phyloP scores from a whole-genome alignment of 2,888 invertebrate species.

The Cerceris ruficornis region DNA sequence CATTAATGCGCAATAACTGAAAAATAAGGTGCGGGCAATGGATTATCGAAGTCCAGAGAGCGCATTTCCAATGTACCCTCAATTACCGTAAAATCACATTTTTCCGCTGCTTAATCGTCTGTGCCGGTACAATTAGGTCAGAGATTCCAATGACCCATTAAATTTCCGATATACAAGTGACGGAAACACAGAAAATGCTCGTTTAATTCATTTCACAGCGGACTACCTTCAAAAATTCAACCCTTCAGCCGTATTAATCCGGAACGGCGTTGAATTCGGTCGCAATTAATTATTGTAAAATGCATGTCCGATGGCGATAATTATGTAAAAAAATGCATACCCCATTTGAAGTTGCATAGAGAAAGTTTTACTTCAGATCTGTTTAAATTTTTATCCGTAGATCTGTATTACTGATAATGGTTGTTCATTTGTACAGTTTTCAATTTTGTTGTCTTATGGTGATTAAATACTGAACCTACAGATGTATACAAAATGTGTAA shows the following conservation, averaged over 20 bases:
- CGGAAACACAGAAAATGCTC: conserved; percentile 36
- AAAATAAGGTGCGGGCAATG: conserved; percentile 33
- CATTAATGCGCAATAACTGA: conserved; percentile 37
- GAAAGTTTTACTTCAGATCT: too few species aligned
- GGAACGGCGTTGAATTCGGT: neutral
- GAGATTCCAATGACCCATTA: conserved; percentile 59
- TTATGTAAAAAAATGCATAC: neutral
- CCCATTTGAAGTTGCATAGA: neutral
- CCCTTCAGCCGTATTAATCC: conserved; percentile 3
- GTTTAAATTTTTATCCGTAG: too few species aligned
- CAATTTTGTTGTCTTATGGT: too few species aligned
- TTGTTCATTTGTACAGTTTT: neutral
- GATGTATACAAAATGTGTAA: neutral
- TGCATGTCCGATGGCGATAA: neutral
- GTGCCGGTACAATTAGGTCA: conserved; percentile 59
- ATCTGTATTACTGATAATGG: neutral
- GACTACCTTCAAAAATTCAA: conserved; percentile 32
- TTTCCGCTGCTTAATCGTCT: conserved; percentile 59
- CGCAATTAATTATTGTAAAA: neutral
- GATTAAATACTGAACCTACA: too few species aligned
- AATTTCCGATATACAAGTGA: conserved; percentile 57
- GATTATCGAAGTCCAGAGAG: conserved; percentile 5
- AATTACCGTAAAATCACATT: conserved; percentile 65
- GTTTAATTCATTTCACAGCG: conserved; percentile 45
- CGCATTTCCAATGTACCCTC: conserved; percentile 25